A percentile compares a stretch with the other conserved stretches of the same genome.
These are phyloP conservation scores for Alviniconcha marisindica DNA, from an alignment of 1,140 invertebrate genomes.

Conservation along the genomic window DNA sequence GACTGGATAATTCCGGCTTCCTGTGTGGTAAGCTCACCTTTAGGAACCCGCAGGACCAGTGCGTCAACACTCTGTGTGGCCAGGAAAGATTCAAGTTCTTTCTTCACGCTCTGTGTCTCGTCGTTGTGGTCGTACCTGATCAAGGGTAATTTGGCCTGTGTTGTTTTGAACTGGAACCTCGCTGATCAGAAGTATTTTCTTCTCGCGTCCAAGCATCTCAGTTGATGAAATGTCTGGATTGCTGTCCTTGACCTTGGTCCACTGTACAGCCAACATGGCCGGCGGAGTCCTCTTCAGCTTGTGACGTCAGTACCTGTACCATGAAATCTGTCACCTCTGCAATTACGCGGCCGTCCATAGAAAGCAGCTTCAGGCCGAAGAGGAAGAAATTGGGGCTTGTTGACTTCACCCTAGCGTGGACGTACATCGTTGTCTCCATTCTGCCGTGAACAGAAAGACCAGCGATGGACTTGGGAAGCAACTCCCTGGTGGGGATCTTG, in stretches of 20 bases:
- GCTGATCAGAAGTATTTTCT: not conserved
- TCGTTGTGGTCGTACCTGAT: not conserved
- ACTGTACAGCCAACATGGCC: not conserved
- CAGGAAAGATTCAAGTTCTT: not conserved
- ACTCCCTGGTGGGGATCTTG: not conserved
- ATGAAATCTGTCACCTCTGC: constrained; percentile 45
- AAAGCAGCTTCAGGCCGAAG: constrained; percentile 50
- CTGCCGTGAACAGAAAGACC: constrained; percentile 10
- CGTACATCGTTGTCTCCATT: constrained; percentile 36
- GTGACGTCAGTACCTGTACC: constrained; percentile 21
- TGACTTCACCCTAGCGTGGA: constrained; percentile 37
- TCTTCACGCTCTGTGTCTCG: not conserved
- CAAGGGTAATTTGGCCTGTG: not conserved
- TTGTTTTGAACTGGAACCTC: not conserved
- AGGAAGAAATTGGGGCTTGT: constrained; percentile 13
- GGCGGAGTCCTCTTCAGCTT: not conserved
- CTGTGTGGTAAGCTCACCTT: not conserved
- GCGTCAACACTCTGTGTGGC: not conserved
- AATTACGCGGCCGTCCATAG: constrained; percentile 51
- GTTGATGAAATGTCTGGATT: not conserved
- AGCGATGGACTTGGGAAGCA: constrained; percentile 34
- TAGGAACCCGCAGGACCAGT: not conserved
- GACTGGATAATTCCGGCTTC: not conserved
- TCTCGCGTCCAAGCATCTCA: not conserved
- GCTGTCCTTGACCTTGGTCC: not conserved